These are phyloP conservation scores for Varanus salvator DNA, from an alignment of 2,113 vertebrate genomes.

Conservation along the genomic window DNA sequence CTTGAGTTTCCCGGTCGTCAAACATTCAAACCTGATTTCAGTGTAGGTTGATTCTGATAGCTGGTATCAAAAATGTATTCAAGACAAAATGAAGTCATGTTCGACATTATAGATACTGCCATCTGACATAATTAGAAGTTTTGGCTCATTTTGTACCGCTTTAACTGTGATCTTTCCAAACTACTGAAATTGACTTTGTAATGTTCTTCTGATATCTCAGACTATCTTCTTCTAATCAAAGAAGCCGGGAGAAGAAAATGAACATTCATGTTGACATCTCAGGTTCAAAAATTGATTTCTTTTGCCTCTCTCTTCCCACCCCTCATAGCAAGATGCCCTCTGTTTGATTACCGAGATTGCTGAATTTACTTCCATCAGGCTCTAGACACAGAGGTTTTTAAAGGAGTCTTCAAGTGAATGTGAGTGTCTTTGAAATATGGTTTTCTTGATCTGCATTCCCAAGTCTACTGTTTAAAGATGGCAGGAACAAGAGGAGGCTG, in stretches of 20 bases:
- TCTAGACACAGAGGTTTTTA: conserved; percentile 45
- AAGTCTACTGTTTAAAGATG: neutral
- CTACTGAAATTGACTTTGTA: conserved; percentile 45
- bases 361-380: neutral
- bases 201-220: conserved; percentile 44
- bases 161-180: conserved; percentile 52
- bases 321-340: neutral
- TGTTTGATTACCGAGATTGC: conserved; percentile 34
- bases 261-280: conserved; percentile 53
- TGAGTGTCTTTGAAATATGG: conserved; percentile 40
- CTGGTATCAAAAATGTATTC: conserved; percentile 41
- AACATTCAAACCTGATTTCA: conserved; percentile 44
- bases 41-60: conserved; percentile 19
- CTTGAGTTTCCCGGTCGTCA: neutral
- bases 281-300: conserved; percentile 42
- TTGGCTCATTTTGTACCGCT: conserved; percentile 34
- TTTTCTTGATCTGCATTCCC: conserved; percentile 31
- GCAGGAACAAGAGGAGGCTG: neutral
- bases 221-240: conserved; percentile 57
- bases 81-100: conserved; percentile 58
- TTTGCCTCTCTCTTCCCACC: conserved; percentile 30
- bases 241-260: conserved; percentile 50
- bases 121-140: conserved; percentile 60
- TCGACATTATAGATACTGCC: conserved; percentile 59
- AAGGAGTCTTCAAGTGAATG: conserved; percentile 33